phyloP scores from a whole-genome alignment of 2,113 vertebrate species.

The Gopherus flavomarginatus region DNA sequence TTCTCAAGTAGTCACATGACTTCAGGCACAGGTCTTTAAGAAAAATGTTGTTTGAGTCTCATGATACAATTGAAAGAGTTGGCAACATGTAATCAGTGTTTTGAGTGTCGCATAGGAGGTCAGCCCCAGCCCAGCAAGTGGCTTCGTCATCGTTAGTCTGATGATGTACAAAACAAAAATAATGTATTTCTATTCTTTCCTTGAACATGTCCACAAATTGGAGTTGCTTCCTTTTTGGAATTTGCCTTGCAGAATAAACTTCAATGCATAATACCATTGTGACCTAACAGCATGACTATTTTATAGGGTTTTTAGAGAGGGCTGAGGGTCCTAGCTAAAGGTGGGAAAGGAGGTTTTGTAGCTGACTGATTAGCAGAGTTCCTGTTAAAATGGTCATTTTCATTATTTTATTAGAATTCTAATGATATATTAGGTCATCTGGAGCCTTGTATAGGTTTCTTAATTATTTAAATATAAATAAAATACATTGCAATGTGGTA shows the following conservation, averaged over 20 bases:
- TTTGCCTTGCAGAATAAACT: background rate
- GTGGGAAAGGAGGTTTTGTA: background rate
- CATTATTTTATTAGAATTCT: background rate
- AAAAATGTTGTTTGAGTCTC: accelerated
- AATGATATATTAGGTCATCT: background rate
- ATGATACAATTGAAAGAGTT: accelerated
- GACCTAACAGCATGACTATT: background rate
- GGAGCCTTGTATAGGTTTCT: background rate
- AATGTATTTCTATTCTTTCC: background rate
- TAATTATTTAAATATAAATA: background rate
- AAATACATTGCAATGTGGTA: background rate
- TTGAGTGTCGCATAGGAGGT: background rate
- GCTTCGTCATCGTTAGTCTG: background rate
- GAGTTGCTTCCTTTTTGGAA: background rate
- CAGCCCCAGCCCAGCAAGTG: background rate
- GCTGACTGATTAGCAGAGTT: background rate
- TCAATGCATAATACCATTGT: background rate
- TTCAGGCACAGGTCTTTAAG: background rate
- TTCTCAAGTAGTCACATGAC: background rate
- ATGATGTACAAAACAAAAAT: background rate
- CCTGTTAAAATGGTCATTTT: background rate
- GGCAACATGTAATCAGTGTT: accelerated
- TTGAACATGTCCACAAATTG: background rate
- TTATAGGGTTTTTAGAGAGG: background rate
- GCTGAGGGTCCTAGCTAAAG: background rate